Conservation (phyloP, 53 echinoderm and acorn worm species). For the Zoroaster sp. region DNA sequence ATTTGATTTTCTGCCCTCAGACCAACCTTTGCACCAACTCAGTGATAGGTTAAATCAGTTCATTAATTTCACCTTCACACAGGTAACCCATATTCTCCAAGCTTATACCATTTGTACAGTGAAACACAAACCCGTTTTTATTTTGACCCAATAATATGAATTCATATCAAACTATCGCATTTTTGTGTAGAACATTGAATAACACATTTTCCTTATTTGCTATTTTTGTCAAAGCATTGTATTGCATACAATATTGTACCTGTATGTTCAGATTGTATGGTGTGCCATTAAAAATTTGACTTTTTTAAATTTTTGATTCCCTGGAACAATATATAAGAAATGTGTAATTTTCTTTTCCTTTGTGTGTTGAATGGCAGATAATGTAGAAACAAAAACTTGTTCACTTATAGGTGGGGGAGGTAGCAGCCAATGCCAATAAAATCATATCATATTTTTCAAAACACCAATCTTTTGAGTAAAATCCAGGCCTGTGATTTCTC, state of each 20-base stretch:
- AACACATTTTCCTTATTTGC: neutral
- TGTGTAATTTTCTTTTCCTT: no score
- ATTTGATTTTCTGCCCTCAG: no score
- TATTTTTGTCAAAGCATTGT: neutral
- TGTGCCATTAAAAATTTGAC: conserved; percentile 24
- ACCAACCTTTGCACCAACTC: no score
- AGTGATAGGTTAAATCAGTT: neutral
- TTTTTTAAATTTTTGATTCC: conserved; percentile 28
- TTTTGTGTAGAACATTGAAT: neutral
- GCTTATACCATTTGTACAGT: neutral
- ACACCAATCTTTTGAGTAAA: no score
- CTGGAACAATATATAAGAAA: neutral
- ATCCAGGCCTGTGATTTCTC: no score
- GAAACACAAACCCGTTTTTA: neutral
- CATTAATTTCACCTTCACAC: neutral
- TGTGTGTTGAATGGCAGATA: no score
- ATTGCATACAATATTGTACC: neutral
- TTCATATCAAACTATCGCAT: neutral
- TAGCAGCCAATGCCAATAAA: no score
- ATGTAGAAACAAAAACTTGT: no score
- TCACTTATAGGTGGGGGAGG: no score
- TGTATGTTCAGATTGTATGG: conserved; percentile 3
- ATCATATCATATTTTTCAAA: no score
- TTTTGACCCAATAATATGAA: neutral
- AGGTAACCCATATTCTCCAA: neutral